Evolutionary conservation across 2,797 vertebrate species (phyloP), one percentile per base, ranked within the genome.

Genomic region (Takifugu ocellatus): DNA sequence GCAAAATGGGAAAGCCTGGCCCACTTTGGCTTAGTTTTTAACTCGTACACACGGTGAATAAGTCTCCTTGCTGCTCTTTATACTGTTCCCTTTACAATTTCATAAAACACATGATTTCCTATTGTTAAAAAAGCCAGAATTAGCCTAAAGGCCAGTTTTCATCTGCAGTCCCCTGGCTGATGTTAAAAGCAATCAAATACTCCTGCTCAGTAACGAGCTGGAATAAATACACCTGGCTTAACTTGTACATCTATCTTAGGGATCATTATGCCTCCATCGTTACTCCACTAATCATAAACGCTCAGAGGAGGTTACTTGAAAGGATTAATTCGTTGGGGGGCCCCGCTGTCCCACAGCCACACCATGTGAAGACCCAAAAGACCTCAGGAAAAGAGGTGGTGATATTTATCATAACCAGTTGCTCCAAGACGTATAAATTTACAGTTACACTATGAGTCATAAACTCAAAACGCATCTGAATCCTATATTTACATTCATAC

Each of bases 1-100:
- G 88, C 87, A 64, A 95, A 92, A 82, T 99, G 96, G 96, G 95
- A 96, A 90, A 83, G 82, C 6, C 82, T 99, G 36, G 90, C 91
- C 47, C 92, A 95, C 59, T 90, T 95, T 63, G 93, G 94, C 54
- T 77, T 98, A 60, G 84, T 94, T 48, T 98, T 95, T 81, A 99
- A 97, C 75, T 63, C 77, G 57, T 48, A 83, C 59, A 86, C 87
- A 53, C 29, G 74, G 87, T 90, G 59, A 81, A 60, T 59, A 42
- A 12, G 15, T 61, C 0, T 48, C 45, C 42, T 6, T 12, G 26
- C 3, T 55, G 25, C 14, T 47, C 0, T 53, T 54, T 46, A 54
- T 16, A 25, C 14, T 49, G 14, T 39, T 16, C 47, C 51, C 21
- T 21, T 21, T 21, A 21, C 21, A 21, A 21, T 21, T 21, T 21